Evolutionary conservation across 2,888 invertebrate genomes (phyloP), one percentile per base, ranked within the genome.

Genomic region (Drosophila parthenogenetica): DNA sequence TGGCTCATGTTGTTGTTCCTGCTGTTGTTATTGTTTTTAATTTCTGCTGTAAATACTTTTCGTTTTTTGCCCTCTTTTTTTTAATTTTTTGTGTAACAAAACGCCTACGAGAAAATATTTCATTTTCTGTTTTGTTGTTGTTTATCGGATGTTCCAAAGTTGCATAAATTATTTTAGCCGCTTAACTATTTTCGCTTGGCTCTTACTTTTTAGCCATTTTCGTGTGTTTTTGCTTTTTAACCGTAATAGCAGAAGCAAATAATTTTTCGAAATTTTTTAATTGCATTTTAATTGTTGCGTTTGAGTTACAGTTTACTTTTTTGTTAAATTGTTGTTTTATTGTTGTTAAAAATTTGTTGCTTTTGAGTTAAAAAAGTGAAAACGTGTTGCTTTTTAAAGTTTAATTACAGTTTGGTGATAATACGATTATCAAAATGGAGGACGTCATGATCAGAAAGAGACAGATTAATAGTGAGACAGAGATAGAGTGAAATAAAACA

Each of bases 1-100:
- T 46, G 10, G 51, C 35, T 42, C 29, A 55, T 59, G 46, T 76
- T 70, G 69, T 65, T 73, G 63, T 70, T 80, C 78, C 57, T 68
- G 22, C 22, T 22, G 42, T 75, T 69, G 69, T 65, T 73, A 65
- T 70, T 80, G 81, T 60, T 68, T 76, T 87, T 76, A 81, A 87
- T 87, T 84, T 87, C 84, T 72, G 71, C 75, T 71, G 72, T 78
- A 77, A 87, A 83, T 83, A 83, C 68, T 79, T 77, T 85, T 68
- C 42, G 54, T 29, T 43, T 60, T 68, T 67, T 59, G 60, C 48
- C 35, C 48, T 43, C 58, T 63, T 53, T 46, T 64, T 45, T 37
- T 46, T 48, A 55, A 37, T 14, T 50, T 54, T 73, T 61, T 59
- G 49, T 71, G 65, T 65, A 75, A 73, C 11, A 29, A 72, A 70